Base-by-base conservation (phyloP, 1,140 invertebrate genomes). In the Drosophila aff. region DNA sequence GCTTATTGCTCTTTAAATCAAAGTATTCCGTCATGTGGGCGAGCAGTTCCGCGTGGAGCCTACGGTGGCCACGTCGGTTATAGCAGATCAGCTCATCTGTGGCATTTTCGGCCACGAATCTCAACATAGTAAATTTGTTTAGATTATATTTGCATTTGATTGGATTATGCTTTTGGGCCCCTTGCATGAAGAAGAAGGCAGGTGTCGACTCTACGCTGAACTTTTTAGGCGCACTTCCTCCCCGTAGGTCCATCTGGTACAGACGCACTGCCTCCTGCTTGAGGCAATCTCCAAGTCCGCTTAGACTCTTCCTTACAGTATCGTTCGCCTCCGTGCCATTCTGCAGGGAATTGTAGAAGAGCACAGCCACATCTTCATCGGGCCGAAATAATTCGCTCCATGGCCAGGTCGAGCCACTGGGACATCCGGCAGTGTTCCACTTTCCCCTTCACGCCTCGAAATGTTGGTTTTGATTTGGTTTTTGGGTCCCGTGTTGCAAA, bases 311-410 rank as follows among this genome's bases (percentile, higher is more conserved):
- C 15, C 57, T 43, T 16, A 60, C 52, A 3, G 31, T 21, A 0
- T 40, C 9, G 3, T 63, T 76, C 0, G 50, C 40, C 0, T 38
- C 15, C 2, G 47, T 47, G 9, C 41, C 46, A 9, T 52, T 41
- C 9, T 59, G 36, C 5, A 46, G 40, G 6, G 64, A 75, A 28
- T 41, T 66, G 31, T 81, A 81, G 18, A 81, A 76, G 8, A 57
- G 57, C 36, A 81, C 16, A 0, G 55, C 36, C 10, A 81, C 7
- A 40, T 81, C 78, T 2, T 38, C 16, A 16, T 63, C 28, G n/a
- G 44, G 1, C 50, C 23, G 40, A 81, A 33, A 81, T 62, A 61
- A 26, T 10, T 76, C 61, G 66, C 59, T 81, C 53, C 74, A 81
- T 1, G 66, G 11, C n/a, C 31, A 81, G 40, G 9, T 66, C 58